Base-by-base conservation (phyloP, 2,888 invertebrate species). In the Lissonota sp. region DNA sequence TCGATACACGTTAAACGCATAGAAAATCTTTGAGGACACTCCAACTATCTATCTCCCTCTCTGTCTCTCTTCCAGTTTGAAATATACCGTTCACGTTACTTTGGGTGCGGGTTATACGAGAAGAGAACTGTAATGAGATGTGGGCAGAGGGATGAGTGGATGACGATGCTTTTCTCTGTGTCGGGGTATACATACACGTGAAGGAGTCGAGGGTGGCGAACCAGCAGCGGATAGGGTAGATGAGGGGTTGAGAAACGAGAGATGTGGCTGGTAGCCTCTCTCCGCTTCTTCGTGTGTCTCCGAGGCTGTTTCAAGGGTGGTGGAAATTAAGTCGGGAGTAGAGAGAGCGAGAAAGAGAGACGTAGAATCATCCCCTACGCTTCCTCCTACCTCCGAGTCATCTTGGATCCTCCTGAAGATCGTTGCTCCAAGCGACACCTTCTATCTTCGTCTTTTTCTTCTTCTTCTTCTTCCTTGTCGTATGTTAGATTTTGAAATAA, bases 401-500 rank as follows among this genome's bases (percentile, higher is more conserved):
- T 70, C 70, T 53, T 49, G 70, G 77, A 73, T 70, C 26, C 78
- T 70, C 44, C 73, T 10, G 40, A 66, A 79, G 64, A 66, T 66
- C 83, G 84, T 84, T 84, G 83, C 87, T 84, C 85, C 84, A 84
- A 88, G 88, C 88, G 90, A 91, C 90, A 90, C 89, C 87, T 90
- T 84, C 85, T 83, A 84, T 84, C 84, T 84, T 86, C 84, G 74
- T 87, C 86, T 80, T 80, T 83, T 81, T 85, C 83, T 84, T 85
- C 83, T 26, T 51, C 78, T 57, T 62, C 72, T 44, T 62, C 80
- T 53, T 83, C 78, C 66, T 70, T 67, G 79, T 85, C 85, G 85
- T 87, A 86, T 88, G 87, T 87, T 86, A 88, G 90, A 91, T 90
- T 91, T 89, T 87, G 87, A 89, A 91, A 91, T 91, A 89, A 90